Percentiles rank a stretch among this genome's conserved stretches.
Conservation (phyloP, 2,113 vertebrate species). For the Crotalus tigris region DNA sequence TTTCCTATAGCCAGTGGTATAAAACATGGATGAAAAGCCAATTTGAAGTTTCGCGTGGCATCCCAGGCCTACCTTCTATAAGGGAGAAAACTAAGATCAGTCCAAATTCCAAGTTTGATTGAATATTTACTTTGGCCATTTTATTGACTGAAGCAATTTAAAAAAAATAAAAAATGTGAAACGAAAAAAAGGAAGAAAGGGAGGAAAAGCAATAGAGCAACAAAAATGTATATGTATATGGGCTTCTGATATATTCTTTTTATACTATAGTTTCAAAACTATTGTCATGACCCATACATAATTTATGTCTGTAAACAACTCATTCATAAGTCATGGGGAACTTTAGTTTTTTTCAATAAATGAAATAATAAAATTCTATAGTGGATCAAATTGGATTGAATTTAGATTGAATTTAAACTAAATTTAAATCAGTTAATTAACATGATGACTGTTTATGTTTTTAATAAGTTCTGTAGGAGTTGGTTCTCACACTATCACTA, state of each 20-base stretch:
- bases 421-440: neutral
- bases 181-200: neutral
- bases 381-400: neutral
- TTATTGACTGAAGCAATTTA: neutral
- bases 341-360: neutral
- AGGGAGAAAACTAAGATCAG: neutral
- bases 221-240: neutral
- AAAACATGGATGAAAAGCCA: neutral
- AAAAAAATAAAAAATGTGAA: neutral
- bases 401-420: neutral
- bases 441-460: neutral
- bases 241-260: neutral
- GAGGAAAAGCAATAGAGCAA: neutral
- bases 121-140: neutral
- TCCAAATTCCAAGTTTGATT: neutral
- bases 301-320: neutral
- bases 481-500: neutral
- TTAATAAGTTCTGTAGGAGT: neutral
- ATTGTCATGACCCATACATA: neutral
- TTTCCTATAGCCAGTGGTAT: neutral
- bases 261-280: neutral
- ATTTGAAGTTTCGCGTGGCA: neutral
- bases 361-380: neutral
- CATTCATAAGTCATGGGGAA: neutral
- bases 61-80: neutral